These are phyloP conservation scores for Tapirus terrestris DNA, from an alignment of 2,113 vertebrate genomes.

Conservation along the genomic window DNA sequence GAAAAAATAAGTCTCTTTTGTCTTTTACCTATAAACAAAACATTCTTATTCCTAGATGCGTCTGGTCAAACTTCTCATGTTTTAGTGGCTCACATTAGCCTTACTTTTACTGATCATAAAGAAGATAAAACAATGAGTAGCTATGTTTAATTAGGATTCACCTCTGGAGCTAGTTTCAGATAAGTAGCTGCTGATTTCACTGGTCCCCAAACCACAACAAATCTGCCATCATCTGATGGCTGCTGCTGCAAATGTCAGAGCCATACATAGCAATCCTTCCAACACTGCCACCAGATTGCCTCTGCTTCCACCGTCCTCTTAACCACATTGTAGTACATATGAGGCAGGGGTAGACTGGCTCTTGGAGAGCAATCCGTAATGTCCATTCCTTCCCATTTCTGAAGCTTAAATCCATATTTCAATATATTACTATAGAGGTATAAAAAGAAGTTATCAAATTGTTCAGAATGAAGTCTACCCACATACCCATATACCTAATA, in stretches of 20 bases:
- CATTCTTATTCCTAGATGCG: background rate
- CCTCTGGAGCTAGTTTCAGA: background rate
- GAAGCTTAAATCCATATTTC: background rate
- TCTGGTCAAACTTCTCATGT: background rate
- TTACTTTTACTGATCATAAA: background rate
- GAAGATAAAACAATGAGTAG: background rate
- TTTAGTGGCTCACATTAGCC: background rate
- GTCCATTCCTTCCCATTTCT: background rate
- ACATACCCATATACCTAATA: background rate
- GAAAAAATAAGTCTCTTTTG: background rate
- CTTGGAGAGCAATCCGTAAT: too few species aligned
- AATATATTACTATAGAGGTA: background rate
- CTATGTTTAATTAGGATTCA: background rate
- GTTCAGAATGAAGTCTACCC: background rate
- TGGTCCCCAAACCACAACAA: background rate
- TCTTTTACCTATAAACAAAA: background rate
- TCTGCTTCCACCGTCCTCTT: background rate
- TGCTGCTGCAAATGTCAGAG: background rate
- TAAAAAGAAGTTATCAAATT: background rate
- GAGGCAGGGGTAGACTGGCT: background rate
- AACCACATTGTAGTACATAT: rapidly evolving
- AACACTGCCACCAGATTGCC: background rate
- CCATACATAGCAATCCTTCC: background rate
- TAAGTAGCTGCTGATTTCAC: background rate
- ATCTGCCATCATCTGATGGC: background rate